Base-by-base conservation (phyloP, 1,140 invertebrate genomes). In the Amphibalanus amphitrite region DNA sequence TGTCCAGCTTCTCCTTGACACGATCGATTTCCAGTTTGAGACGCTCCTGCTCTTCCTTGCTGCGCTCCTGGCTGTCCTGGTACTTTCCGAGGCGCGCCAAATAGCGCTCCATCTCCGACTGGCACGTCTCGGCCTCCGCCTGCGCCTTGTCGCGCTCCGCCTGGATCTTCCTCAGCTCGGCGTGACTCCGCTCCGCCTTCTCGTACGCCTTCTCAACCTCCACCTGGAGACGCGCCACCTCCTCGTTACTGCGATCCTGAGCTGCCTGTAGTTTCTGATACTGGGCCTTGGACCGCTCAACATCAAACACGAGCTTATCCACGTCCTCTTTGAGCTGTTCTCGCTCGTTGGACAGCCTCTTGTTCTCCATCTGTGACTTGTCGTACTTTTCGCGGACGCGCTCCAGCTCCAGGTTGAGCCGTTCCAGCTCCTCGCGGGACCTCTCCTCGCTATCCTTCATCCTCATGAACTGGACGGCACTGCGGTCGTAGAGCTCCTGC, bases 371-470 rank as follows among this genome's bases (percentile, higher is more conserved):
- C 78, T 92, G 90, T 3, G 88, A 84, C 79, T 95, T 95, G 74
- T 95, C 92, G 78, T 91, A 91, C 65, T 91, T 85, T 77, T 95
- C 92, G n/a, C 91, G 85, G 68, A 92, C 85, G 84, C 95, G 90
- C 79, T 91, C 89, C 3, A 91, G 80, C 77, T 92, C 90, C 68
- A 91, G 85, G 73, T 84, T 82, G 70, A 90, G 78, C 75, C 89
- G 84, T 76, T 94, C 92, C 73, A 93, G 83, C 75, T 93, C 91
- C 77, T 91, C 90, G 78, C 93, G 92, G 17, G 90, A 87, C 78
- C 95, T 94, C 74, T 95, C 92, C 82, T 95, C 93, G 75, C 88
- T 85, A 78, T 95, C 93, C 79, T 93, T 92, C 29, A 89, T 87
- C 75, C 92, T 85, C 70, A 86, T 87, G 0, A 95, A 81, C 77